phyloP scores from a whole-genome alignment of 2,888 invertebrate species.

The Lithosia quadra region DNA sequence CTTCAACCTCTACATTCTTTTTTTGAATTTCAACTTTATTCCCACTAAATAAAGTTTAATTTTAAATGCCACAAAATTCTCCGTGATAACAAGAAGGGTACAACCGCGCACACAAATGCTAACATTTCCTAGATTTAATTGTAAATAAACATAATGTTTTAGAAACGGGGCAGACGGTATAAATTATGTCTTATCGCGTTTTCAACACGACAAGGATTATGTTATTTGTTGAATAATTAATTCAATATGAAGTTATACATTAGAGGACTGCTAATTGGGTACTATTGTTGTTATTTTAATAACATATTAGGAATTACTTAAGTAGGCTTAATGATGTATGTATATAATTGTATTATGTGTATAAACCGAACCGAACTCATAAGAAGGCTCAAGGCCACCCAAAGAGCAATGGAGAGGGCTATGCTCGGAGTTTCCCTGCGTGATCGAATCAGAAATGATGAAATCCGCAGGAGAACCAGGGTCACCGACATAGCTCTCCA shows the following conservation, averaged over 20 bases:
- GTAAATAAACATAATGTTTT: constrained; percentile 39
- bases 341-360: too few relatives aligned
- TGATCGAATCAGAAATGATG: too few relatives aligned
- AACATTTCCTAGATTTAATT: constrained; percentile 49
- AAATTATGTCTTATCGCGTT: constrained; percentile 31
- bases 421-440: too few relatives aligned
- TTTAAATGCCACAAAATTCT: neutral
- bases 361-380: too few relatives aligned
- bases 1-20: constrained; percentile 1
- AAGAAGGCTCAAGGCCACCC: too few relatives aligned
- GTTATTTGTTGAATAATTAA: constrained; percentile 19
- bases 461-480: too few relatives aligned
- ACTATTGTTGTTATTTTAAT: constrained; percentile 3
- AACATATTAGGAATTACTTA: neutral
- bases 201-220: constrained; percentile 25
- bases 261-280: constrained; percentile 23
- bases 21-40: constrained; percentile 15
- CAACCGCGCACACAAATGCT: constrained; percentile 44
- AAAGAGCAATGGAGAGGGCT: too few relatives aligned
- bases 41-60: neutral
- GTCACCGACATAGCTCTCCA: too few relatives aligned
- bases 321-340: neutral
- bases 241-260: constrained; percentile 17
- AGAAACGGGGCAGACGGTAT: constrained; percentile 15
- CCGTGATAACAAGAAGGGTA: constrained; percentile 22